Percentiles rank a stretch among this genome's conserved stretches.
Conservation (phyloP, 2,797 vertebrate species). For the Leuciscus waleckii region DNA sequence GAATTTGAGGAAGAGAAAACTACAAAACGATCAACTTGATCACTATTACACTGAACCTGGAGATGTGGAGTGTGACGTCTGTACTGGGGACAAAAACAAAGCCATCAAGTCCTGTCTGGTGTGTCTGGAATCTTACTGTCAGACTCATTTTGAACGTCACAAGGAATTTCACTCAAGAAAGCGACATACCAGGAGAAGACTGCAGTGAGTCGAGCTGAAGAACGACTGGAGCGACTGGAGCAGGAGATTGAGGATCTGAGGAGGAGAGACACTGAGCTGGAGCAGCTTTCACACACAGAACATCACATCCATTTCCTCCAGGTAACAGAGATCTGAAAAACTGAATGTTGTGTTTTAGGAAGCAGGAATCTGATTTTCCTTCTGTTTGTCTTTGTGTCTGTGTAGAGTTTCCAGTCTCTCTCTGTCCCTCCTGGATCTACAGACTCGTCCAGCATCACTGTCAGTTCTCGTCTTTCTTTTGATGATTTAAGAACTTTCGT, state of each 20-base stretch:
- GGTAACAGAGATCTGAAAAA: conserved; percentile 9
- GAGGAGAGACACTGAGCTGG: conserved; percentile 40
- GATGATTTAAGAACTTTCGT: conserved; percentile 31
- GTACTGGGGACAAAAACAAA: conserved; percentile 16
- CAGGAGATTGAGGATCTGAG: conserved; percentile 25
- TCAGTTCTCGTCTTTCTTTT: neutral
- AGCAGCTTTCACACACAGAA: conserved; percentile 39
- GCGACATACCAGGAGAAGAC: conserved; percentile 1
- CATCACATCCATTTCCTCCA: conserved; percentile 49
- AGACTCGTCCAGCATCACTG: neutral
- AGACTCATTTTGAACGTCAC: neutral
- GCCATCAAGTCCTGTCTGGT: conserved; percentile 7
- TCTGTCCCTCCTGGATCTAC: neutral
- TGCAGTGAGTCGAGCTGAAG: neutral
- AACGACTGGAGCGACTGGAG: accelerated
- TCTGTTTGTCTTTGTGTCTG: neutral
- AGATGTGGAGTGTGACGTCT: conserved; percentile 31
- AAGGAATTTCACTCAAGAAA: neutral
- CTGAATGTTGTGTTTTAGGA: too few species aligned
- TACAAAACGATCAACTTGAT: neutral
- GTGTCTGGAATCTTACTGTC: neutral
- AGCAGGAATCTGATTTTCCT: neutral
- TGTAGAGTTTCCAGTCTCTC: conserved; percentile 42
- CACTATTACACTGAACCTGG: neutral
- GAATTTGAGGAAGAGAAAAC: conserved; percentile 7